phyloP scores from a whole-genome alignment of 2,888 invertebrate species.

The Aelia acuminata region DNA sequence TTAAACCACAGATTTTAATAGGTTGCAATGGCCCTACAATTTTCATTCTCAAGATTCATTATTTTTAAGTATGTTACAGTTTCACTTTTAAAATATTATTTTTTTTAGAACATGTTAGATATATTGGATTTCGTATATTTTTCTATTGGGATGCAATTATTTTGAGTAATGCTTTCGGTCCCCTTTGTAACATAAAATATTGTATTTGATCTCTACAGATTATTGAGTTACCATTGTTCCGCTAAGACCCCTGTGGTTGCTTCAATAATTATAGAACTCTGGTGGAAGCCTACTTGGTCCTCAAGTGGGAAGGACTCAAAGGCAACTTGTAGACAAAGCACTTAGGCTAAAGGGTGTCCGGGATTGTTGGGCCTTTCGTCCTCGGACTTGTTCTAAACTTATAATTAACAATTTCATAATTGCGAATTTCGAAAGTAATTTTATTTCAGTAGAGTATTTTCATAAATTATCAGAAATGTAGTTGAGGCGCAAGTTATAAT shows the following conservation, averaged over 20 bases:
- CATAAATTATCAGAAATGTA: too few species aligned
- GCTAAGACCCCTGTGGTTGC: neutral
- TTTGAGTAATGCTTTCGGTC: too few species aligned
- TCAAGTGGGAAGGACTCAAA: constrained; percentile 19
- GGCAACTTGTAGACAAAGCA: constrained; percentile 40
- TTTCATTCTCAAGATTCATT: too few species aligned
- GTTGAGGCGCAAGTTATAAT: too few species aligned
- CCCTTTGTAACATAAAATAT: neutral
- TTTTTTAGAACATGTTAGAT: too few species aligned
- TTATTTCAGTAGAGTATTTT: neutral
- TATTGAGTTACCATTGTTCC: constrained; percentile 25
- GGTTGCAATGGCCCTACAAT: too few species aligned
- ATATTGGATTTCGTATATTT: too few species aligned
- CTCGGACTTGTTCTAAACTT: neutral
- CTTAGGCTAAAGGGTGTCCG: constrained; percentile 29
- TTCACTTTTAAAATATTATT: too few species aligned
- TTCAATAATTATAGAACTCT: constrained; percentile 28
- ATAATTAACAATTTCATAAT: constrained; percentile 13
- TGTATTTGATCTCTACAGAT: neutral
- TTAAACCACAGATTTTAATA: too few species aligned
- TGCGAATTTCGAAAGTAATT: neutral
- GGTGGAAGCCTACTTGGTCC: neutral
- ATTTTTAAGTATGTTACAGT: too few species aligned
- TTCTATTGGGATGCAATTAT: too few species aligned
- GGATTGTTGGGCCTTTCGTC: constrained; percentile 7